Conservation (phyloP, 2,888 invertebrate genomes). For the Operophtera brumata region DNA sequence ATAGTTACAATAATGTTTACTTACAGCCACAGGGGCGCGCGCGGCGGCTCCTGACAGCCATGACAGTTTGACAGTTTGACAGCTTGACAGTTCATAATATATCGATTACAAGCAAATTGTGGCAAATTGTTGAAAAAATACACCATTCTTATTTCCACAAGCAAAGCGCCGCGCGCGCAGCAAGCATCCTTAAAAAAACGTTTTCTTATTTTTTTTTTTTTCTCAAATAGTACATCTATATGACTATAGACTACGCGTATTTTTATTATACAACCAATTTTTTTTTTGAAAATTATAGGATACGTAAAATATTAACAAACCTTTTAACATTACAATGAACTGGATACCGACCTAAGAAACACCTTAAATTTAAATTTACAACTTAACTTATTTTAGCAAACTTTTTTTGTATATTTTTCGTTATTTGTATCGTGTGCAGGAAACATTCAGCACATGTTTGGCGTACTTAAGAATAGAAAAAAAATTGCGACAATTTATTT, state of each 20-base stretch:
- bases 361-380: conserved; percentile 48
- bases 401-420: conserved; percentile 52
- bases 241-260: conserved; percentile 44
- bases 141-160: conserved; percentile 38
- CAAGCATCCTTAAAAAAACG: conserved; percentile 63
- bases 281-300: conserved; percentile 40
- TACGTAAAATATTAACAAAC: conserved; percentile 38
- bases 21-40: conserved; percentile 70
- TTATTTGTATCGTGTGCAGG: conserved; percentile 35
- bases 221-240: conserved; percentile 44
- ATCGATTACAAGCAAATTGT: conserved; percentile 37
- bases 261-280: conserved; percentile 70
- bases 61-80: conserved; percentile 11
- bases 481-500: conserved; percentile 64
- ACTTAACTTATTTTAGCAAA: conserved; percentile 56
- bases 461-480: conserved; percentile 68
- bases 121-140: conserved; percentile 45
- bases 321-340: conserved; percentile 22
- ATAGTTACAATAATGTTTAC: conserved; percentile 71
- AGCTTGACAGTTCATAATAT: conserved; percentile 20
- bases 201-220: conserved; percentile 52
- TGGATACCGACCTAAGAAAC: conserved; percentile 31
- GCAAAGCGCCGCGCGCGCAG: conserved; percentile 39
- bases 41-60: conserved; percentile 33
- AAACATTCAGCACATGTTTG: conserved; percentile 57